Base-by-base conservation (phyloP, 2,888 invertebrate species). In the Pantelozetes paolii region DNA sequence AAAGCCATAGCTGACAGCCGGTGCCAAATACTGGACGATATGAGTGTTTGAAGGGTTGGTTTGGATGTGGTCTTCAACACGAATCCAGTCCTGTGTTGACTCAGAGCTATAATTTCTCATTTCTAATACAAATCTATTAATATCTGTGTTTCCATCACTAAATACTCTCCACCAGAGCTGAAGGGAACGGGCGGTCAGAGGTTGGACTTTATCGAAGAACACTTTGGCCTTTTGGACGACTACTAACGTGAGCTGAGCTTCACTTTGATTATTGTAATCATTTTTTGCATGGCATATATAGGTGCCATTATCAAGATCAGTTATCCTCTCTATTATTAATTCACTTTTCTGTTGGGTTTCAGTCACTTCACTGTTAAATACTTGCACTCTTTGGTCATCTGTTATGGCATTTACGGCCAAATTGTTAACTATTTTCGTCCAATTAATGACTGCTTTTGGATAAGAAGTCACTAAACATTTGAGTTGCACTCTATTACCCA, bases 301-400 rank as follows among this genome's bases (percentile, higher is more conserved):
- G 0, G 88, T 87, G 11, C 91, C 92, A 81, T 91, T 90, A 80
- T 91, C 89, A 79, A 88, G 88, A 76, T 87, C 86, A 11, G 85
- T 84, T 0, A 88, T 84, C 79, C 86, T 85, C 0, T 84, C 82
- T 71, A 89, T 84, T 79, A 83, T 83, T 71, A 89, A 83, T 0
- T 85, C 86, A 62, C 87, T 86, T 79, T 86, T 85, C 54, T 73
- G 73, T 40, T 2, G n/a, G 20, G 67, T 73, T 20, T 73, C 73
- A 20, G n/a, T 71, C 32, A 71, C 32, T 11, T 71, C 71, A 48
- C 18, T 48, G 30, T 28, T 57, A 2, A 30, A 3, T 18, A 36
- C 36, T 36, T 36, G 18, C 1, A 64, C n/a, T 18, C 64, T 64
- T 36, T 64, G 20, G 20, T 64, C 64, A 64, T 20, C 40, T 13